phyloP scores from a whole-genome alignment of 2,888 invertebrate species.

The Pharmacophagus antenor region DNA sequence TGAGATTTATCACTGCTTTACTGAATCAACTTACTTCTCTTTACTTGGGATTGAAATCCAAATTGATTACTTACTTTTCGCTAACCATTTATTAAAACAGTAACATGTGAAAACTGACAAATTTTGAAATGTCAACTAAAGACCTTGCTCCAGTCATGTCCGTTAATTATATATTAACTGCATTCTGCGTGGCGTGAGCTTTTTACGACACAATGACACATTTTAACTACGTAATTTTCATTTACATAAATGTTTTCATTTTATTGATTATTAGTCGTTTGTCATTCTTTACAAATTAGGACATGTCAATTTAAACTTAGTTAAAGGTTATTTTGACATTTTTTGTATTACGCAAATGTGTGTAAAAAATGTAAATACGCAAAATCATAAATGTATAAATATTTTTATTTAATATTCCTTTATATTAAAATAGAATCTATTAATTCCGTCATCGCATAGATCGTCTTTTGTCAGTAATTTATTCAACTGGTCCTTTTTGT shows the following conservation, averaged over 20 bases:
- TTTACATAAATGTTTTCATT: not conserved
- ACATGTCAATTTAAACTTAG: not conserved
- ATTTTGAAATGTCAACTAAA: conserved; percentile 63
- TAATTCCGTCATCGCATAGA: conserved; percentile 1
- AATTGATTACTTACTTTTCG: conserved; percentile 25
- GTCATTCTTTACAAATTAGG: not conserved
- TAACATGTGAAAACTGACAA: conserved; percentile 64
- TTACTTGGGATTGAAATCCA: conserved; percentile 16
- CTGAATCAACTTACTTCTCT: conserved; percentile 5
- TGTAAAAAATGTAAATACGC: not conserved
- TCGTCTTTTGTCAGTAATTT: not conserved
- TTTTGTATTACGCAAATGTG: not conserved
- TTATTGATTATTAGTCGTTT: not conserved
- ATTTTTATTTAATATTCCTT: not conserved
- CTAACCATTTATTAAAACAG: conserved; percentile 50
- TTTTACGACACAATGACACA: conserved; percentile 1
- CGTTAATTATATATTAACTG: conserved; percentile 60
- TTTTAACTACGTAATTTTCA: not conserved
- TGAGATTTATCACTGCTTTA: conserved; percentile 7
- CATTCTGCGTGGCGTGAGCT: conserved; percentile 7
- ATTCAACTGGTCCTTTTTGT: not conserved
- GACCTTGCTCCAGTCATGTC: conserved; percentile 65
- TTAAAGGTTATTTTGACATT: not conserved
- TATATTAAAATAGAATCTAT: not conserved
- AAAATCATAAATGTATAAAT: not conserved